Evolutionary conservation across 2,888 invertebrate genomes (phyloP).

Genomic region (Apotomis betuletana): DNA sequence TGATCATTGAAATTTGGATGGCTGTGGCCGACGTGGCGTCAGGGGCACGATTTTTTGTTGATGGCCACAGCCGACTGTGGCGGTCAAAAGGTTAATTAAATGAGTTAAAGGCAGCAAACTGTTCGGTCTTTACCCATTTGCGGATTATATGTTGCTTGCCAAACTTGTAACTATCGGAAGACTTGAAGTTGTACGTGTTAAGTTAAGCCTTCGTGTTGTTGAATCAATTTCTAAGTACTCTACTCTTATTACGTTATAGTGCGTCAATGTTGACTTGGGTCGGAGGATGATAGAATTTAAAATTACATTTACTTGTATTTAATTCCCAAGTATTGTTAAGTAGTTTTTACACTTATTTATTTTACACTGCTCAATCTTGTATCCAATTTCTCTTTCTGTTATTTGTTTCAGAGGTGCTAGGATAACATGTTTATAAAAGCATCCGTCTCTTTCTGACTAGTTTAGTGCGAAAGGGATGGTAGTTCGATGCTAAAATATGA

Average conservation of each 20-base stretch:
- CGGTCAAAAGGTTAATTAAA: too few species aligned
- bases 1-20: too few species aligned
- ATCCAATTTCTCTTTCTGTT: constrained; percentile 48
- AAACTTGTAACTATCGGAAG: constrained; percentile 43
- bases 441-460: neutral
- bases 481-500: constrained; percentile 38
- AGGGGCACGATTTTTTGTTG: too few species aligned
- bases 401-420: constrained; percentile 47
- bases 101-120: too few species aligned
- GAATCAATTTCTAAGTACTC: constrained; percentile 36
- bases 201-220: constrained; percentile 33
- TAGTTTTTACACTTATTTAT: constrained; percentile 69
- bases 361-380: constrained; percentile 67
- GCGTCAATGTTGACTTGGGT: constrained; percentile 34
- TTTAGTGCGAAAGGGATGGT: constrained; percentile 43
- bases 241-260: constrained; percentile 29
- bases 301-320: constrained; percentile 44
- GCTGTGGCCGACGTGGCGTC: too few species aligned
- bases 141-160: constrained; percentile 41
- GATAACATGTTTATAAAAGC: constrained; percentile 10
- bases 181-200: constrained; percentile 31
- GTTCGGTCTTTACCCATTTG: neutral
- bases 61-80: too few species aligned
- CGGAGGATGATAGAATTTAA: constrained; percentile 28
- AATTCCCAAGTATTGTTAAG: constrained; percentile 54